Base-by-base conservation (phyloP, 35 echinoderm and acorn worm species). In the Heliocidaris erythrogramma region DNA sequence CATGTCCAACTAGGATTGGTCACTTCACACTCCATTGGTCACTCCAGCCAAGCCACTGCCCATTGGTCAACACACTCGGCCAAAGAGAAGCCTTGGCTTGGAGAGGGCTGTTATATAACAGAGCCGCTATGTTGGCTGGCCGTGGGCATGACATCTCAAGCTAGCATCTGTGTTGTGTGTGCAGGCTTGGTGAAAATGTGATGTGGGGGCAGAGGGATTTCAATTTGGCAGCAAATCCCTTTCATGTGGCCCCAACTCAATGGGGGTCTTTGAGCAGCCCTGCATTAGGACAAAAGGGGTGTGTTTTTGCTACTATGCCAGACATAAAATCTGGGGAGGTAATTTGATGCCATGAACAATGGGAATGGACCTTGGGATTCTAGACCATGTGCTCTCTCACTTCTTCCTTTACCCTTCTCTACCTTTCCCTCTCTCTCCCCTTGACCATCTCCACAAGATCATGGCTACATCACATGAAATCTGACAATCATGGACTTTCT, bases 21-120 rank as follows among this genome's bases (percentile, higher is more conserved):
- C 87, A 89, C 31, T 32, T 48, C 11, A 32, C 47, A 48, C 31
- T 48, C 87, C 31, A 32, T 24, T 9, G 5, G 87, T 48, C 47
- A 32, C 87, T 89, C 31, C 21, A 14, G 47, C 87, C 87, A 89
- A 47, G 11, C 31, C 31, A 32, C 47, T 47, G 87, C 87, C 87
- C 87, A 89, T 89, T 89, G 87, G 87, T 89, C 87, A 89, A 18
- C 16, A 48, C 87, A 48, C 87, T 32, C 87, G 9, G 87, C 87
- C 87, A 89, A 5, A 89, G 31, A 89, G 87, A 89, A 24, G 6
- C 87, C 87, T 47, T 12, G 69, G 87, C 31, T 89, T 89, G 87
- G 9, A 48, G 87, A 48, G 31, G 85, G 31, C 2, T 69, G 86
- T 89, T 89, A 89, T 12, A 47, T 89, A 89, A 89, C 24, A 86